phyloP scores from a whole-genome alignment of 2,888 invertebrate genomes.

The Synanthedon tipuliformis region DNA sequence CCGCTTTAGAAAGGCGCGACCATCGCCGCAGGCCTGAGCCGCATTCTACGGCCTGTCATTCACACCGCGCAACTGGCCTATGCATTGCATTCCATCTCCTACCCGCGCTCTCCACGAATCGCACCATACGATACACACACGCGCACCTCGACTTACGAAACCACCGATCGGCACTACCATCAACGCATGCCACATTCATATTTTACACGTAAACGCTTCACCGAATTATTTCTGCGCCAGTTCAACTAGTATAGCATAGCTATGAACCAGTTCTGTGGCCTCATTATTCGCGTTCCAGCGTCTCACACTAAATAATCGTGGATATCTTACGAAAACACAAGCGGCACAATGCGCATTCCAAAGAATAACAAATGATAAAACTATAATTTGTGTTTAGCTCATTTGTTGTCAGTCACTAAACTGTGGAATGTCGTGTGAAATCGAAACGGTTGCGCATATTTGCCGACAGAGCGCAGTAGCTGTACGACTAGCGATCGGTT shows the following conservation, averaged over 20 bases:
- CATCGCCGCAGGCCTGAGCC: slow-evolving; percentile 67
- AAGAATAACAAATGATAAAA: slow-evolving; percentile 63
- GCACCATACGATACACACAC: slow-evolving; percentile 40
- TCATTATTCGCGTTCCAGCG: slow-evolving; percentile 40
- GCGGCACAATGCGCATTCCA: slow-evolving; percentile 43
- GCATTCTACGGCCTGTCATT: slow-evolving; percentile 71
- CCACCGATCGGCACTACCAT: slow-evolving; percentile 33
- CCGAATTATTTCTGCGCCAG: slow-evolving; percentile 57
- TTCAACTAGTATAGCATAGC: slow-evolving; percentile 43
- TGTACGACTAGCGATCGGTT: slow-evolving; percentile 52
- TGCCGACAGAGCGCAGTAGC: slow-evolving; percentile 72
- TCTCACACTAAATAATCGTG: slow-evolving; percentile 33
- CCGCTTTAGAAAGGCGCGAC: slow-evolving; percentile 72
- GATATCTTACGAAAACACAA: slow-evolving; percentile 34
- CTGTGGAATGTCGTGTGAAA: slow-evolving; percentile 72
- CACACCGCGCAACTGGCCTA: slow-evolving; percentile 70
- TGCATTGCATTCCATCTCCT: slow-evolving; percentile 68
- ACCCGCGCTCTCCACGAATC: slow-evolving; percentile 37
- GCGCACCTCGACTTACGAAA: slow-evolving; percentile 50
- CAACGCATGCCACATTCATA: slow-evolving; percentile 40
- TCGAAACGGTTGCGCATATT: slow-evolving; percentile 67
- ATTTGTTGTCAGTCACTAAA: slow-evolving; percentile 72
- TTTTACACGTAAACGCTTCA: slow-evolving; percentile 46
- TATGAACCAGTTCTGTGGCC: slow-evolving; percentile 61
- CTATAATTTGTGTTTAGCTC: slow-evolving; percentile 68